A percentile compares a stretch with the other conserved stretches of the same genome.
Conservation (phyloP, 2,888 invertebrate species). For the Himalopsyche japonica region DNA sequence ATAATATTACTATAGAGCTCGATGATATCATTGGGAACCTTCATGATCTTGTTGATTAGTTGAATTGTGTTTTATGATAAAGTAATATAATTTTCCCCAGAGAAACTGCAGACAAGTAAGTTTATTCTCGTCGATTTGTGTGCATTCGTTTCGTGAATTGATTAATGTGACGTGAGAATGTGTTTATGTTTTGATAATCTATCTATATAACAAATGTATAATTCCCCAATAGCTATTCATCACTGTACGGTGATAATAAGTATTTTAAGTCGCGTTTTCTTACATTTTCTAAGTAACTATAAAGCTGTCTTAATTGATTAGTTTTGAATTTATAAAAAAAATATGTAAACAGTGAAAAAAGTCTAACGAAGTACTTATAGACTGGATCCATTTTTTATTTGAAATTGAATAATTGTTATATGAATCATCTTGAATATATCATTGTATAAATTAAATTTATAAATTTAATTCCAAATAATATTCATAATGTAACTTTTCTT, state of each 20-base stretch:
- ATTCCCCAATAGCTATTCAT: constrained; percentile 14
- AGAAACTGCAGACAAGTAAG: not conserved
- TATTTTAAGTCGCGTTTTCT: constrained; percentile 16
- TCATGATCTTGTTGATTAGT: constrained; percentile 33
- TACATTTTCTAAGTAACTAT: not conserved
- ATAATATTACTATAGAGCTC: not conserved
- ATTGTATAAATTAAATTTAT: too few relatives aligned
- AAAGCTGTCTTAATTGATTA: too few relatives aligned
- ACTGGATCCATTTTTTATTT: too few relatives aligned
- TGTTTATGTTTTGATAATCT: not conserved
- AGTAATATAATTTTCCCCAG: constrained; percentile 3
- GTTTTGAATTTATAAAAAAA: too few relatives aligned
- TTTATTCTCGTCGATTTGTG: constrained; percentile 6
- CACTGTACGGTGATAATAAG: constrained; percentile 39
- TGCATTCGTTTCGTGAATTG: not conserved
- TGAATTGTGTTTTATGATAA: constrained; percentile 30
- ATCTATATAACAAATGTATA: not conserved
- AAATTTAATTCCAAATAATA: too few relatives aligned
- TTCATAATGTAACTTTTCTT: too few relatives aligned
- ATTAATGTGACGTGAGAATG: not conserved
- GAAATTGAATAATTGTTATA: too few relatives aligned
- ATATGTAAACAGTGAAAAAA: too few relatives aligned
- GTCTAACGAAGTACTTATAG: too few relatives aligned
- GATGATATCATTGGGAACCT: constrained; percentile 18
- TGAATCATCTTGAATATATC: too few relatives aligned